phyloP scores from a whole-genome alignment of 1,140 invertebrate genomes.

The Leptoteleia sp. region DNA sequence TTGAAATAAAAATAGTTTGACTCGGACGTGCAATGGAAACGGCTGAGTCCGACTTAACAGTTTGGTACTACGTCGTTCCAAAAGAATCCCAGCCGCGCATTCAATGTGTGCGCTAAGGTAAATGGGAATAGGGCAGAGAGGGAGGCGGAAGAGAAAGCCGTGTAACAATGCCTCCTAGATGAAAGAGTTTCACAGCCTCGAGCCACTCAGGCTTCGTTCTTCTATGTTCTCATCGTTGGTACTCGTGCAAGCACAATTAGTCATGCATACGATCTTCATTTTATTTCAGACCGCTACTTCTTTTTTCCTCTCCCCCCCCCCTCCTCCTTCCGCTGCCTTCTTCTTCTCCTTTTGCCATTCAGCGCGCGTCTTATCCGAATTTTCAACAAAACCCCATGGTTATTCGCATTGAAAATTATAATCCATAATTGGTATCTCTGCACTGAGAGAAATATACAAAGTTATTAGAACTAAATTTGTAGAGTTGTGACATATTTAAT shows the following conservation, averaged over 20 bases:
- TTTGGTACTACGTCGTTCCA: slow-evolving; percentile 45
- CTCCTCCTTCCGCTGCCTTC: no score
- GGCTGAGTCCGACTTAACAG: slow-evolving; percentile 45
- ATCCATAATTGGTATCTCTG: no score
- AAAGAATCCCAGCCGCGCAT: slow-evolving; percentile 57
- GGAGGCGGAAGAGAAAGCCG: slow-evolving; percentile 49
- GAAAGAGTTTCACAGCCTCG: slow-evolving; percentile 64
- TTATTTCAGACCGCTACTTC: slow-evolving; percentile 58
- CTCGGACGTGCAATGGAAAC: slow-evolving; percentile 28
- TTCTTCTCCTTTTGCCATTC: slow-evolving; percentile 43
- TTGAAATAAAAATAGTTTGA: slow-evolving; percentile 44
- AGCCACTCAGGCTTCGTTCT: slow-evolving; percentile 65
- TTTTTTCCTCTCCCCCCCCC: slow-evolving; percentile 7
- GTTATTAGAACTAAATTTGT: no score
- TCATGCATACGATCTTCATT: slow-evolving; percentile 64
- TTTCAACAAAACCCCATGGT: no score
- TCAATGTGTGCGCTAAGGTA: slow-evolving; percentile 57
- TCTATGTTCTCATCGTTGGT: slow-evolving; percentile 62
- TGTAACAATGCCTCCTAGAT: slow-evolving; percentile 65
- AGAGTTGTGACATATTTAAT: no score
- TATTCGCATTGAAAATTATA: no score
- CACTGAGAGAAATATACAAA: no score
- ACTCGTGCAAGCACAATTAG: slow-evolving; percentile 66
- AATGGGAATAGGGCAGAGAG: slow-evolving; percentile 65
- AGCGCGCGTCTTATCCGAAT: slow-evolving; percentile 47